Conservation (phyloP, 1,140 invertebrate species). For the Cherax destructor region DNA sequence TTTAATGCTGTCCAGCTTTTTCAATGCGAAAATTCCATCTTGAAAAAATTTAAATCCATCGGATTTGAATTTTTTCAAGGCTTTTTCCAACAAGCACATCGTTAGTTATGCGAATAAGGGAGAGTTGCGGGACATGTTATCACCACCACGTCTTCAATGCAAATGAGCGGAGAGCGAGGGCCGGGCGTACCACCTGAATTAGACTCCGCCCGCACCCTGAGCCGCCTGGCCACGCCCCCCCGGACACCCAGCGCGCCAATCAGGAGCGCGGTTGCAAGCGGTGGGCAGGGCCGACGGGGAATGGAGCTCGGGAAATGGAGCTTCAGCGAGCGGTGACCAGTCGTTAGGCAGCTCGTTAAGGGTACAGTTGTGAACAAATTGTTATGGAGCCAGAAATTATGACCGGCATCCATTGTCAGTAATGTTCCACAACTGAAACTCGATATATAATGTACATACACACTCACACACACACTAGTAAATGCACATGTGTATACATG, state of each 20-base stretch:
- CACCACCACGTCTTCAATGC: background rate
- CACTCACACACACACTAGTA: background rate
- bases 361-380: background rate
- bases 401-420: background rate
- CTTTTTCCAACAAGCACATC: too few species aligned
- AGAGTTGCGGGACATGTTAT: background rate
- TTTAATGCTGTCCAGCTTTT: too few species aligned
- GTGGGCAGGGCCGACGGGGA: background rate
- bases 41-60: too few species aligned
- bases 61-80: too few species aligned
- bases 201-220: background rate
- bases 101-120: background rate
- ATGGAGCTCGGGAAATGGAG: conserved; percentile 9
- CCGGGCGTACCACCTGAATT: background rate
- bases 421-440: background rate
- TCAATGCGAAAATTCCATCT: too few species aligned
- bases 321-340: background rate
- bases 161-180: background rate
- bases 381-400: background rate
- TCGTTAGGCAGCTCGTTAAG: conserved; percentile 5
- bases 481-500: background rate
- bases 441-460: background rate
- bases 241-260: background rate
- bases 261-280: background rate
- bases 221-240: background rate